Evolutionary conservation across 2,888 invertebrate genomes (phyloP), one percentile per base, ranked within the genome.

Genomic region (Rhagonycha lutea): DNA sequence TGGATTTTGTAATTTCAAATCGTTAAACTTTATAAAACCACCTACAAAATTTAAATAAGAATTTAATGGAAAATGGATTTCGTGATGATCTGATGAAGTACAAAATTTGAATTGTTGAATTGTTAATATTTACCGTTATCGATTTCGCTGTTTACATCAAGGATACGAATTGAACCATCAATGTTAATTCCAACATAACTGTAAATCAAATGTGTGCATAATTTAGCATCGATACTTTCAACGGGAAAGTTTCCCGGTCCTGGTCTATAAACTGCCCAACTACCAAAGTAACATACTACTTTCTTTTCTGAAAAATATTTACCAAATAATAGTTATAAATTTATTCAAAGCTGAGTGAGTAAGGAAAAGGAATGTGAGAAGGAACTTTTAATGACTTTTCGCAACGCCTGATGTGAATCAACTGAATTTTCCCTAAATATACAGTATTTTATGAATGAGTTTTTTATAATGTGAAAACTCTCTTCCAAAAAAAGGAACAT

Each of bases 171-270:
- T 0, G 86, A 87, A 7, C 70, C 92, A 65, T 89, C 86, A 1
- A 83, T 75, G 61, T 90, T 86, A 11, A 95, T 88, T 0, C 94
- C 95, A 28, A 92, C 90, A 83, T 96, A 96, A 0, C 92, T 87
- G 84, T 95, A 96, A n/a, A 95, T 90, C 65, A 94, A 73, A 83
- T 96, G 95, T 0, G 95, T 95, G 84, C 95, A 96, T 0, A 94
- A 87, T 9, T 85, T 86, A 0, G 94, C 90, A 81, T 95, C 91
- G 61, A 95, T 92, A 76, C 93, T 82, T 10, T 90, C 89, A 0
- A 94, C 91, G 8, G 91, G 89, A 81, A 92, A 95, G 84, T 92
- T 90, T 0, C 95, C 95, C 68, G 88, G 83, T 0, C 90, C 91
- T 0, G 84, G 85, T 47, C 95, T 90, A 82, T 95, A 94, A 0